Base-by-base conservation (phyloP, 1,140 invertebrate genomes). In the Anastrepha obliqua region DNA sequence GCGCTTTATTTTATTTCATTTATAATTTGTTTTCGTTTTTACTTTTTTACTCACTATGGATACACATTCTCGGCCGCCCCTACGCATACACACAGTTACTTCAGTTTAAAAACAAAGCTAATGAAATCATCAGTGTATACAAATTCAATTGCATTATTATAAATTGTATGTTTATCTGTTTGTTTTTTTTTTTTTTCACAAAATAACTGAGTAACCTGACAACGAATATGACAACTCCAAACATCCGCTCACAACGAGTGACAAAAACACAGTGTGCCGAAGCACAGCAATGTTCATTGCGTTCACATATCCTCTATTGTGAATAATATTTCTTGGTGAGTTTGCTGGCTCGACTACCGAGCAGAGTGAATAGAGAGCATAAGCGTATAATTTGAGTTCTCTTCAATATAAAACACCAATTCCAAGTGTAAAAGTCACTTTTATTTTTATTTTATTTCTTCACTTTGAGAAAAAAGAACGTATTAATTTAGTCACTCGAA, bases 231-330 rank as follows among this genome's bases (percentile, higher is more conserved):
- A 42, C 59, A 62, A 86, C 15, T 6, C 7, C 85, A 86, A 86
- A 86, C 85, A 20, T 65, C 59, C 29, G n/a, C 59, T 65, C 58
- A 17, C 20, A 20, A 3, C 59, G 58, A 86, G 13, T 65, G 85
- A 86, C 85, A 86, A 62, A 60, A 51, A 20, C n/a, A 65, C 74
- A 55, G 74, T 81, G 74, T 81, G 44, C n/a, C 47, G 9, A 81
- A 81, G n/a, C 74, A 17, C 8, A 20, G 6, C 74, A 81, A 55
- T 58, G 47, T 6, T 51, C n/a, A 81, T 20, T 55, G n/a, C 8
- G n/a, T 20, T 5, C 11, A 42, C 20, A 55, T 11, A 5, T 51
- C 29, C 6, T 51, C 74, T 81, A 81, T 81, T 81, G 74, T 81
- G 74, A 81, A 81, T 55, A 29, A n/a, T 62, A 13, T 62, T 15